Conservation (phyloP, 1,140 invertebrate species). For the Macrostomum lignano region DNA sequence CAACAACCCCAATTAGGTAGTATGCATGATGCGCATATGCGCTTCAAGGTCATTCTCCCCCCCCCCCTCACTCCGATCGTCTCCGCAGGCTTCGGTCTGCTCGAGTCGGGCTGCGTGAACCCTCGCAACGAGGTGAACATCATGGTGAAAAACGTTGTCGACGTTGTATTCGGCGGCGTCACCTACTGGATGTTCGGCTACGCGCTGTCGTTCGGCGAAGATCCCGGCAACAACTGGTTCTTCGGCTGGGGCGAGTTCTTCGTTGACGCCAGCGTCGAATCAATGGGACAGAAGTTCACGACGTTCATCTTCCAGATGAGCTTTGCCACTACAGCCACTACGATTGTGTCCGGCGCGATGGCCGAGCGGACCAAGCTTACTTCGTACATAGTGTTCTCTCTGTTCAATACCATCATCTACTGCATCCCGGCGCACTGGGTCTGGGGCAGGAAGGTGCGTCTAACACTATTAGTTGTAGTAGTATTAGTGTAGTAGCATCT, state of each 20-base stretch:
- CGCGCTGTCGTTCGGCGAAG: conserved; percentile 54
- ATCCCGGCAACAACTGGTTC: conserved; percentile 39
- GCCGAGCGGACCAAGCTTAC: conserved; percentile 6
- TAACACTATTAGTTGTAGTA: too few relatives aligned
- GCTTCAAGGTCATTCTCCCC: too few relatives aligned
- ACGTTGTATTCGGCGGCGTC: conserved; percentile 60
- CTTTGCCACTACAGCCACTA: conserved; percentile 58
- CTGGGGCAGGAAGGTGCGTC: too few relatives aligned
- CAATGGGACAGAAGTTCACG: too few relatives aligned
- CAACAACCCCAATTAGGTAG: too few relatives aligned
- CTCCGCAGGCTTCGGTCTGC: conserved; percentile 51
- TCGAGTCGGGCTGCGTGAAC: conserved; percentile 65
- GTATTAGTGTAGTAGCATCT: too few relatives aligned
- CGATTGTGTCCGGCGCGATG: conserved; percentile 42
- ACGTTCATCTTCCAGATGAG: too few relatives aligned
- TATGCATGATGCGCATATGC: too few relatives aligned
- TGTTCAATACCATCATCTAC: conserved; percentile 55
- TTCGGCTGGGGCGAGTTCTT: conserved; percentile 33
- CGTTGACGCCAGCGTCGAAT: conserved; percentile 21
- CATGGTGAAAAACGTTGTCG: conserved; percentile 83
- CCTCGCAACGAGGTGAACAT: conserved; percentile 78
- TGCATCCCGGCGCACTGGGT: conserved; percentile 73
- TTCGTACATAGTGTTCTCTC: conserved; percentile 39
- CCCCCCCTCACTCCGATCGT: too few relatives aligned
- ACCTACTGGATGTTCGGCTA: conserved; percentile 83